Evolutionary conservation across 1,140 invertebrate species (phyloP).

Genomic region (Varroa destructor): DNA sequence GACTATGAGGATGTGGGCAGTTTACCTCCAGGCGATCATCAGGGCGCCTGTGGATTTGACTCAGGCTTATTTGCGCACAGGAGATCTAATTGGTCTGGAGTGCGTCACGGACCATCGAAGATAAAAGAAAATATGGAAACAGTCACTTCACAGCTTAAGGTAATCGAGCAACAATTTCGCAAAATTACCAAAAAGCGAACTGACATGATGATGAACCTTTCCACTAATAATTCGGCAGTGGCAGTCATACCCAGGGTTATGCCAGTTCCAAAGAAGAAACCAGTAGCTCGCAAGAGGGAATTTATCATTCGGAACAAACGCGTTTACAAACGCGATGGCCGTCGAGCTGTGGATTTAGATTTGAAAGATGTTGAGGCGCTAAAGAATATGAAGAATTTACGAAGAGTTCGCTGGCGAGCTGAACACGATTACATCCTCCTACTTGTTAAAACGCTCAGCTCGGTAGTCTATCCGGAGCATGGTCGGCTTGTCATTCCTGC

Average conservation of each 20-base stretch:
- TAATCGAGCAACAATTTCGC: conserved; percentile 34
- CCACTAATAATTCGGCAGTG: neutral
- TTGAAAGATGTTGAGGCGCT: conserved; percentile 54
- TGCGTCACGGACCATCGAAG: conserved; percentile 27
- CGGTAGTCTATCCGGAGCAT: conserved; percentile 50
- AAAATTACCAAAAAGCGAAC: conserved; percentile 35
- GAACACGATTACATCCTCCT: conserved; percentile 44
- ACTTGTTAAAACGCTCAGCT: conserved; percentile 52
- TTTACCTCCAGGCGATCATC: conserved; percentile 53
- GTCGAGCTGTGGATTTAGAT: conserved; percentile 46
- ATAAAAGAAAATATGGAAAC: conserved; percentile 28
- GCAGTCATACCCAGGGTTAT: neutral
- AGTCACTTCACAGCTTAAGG: neutral
- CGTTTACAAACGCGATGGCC: conserved; percentile 30
- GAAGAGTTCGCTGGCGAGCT: conserved; percentile 42
- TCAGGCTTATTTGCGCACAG: conserved; percentile 55
- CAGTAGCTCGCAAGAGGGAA: neutral
- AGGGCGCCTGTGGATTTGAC: conserved; percentile 58
- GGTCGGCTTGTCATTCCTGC: conserved; percentile 43
- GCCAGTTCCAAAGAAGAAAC: conserved; percentile 18
- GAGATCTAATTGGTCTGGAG: conserved; percentile 52
- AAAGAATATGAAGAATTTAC: conserved; percentile 48
- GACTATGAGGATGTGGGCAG: conserved; percentile 48
- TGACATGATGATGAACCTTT: neutral
- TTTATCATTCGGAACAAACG: conserved; percentile 21